phyloP scores from a whole-genome alignment of 2,888 invertebrate genomes.

The Ypsolopha sequella region DNA sequence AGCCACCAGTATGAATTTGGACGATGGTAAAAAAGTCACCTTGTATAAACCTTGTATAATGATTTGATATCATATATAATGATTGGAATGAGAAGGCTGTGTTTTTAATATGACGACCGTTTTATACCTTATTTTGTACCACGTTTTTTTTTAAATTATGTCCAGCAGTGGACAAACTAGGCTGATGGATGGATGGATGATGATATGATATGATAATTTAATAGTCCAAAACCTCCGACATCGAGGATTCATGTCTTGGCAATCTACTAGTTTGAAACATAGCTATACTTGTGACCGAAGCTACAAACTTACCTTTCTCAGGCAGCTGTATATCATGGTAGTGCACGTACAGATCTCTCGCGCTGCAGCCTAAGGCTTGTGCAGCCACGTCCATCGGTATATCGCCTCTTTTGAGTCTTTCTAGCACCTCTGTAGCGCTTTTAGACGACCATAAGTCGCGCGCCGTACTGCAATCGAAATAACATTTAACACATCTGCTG shows the following conservation, averaged over 20 bases:
- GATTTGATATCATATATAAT: neutral
- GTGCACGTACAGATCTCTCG: slow-evolving; percentile 80
- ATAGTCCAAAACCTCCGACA: neutral
- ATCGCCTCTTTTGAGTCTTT: slow-evolving; percentile 79
- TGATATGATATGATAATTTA: neutral
- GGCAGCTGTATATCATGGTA: slow-evolving; percentile 31
- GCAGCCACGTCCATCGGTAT: slow-evolving; percentile 80
- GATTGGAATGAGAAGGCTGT: neutral
- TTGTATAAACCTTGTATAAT: neutral
- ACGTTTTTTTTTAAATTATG: too few species aligned
- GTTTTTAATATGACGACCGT: too few species aligned
- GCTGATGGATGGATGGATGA: too few species aligned
- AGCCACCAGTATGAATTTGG: too few species aligned
- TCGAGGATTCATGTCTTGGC: neutral
- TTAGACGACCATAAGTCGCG: slow-evolving; percentile 85
- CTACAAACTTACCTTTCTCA: slow-evolving; percentile 23
- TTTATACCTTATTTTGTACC: too few species aligned
- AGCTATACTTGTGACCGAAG: neutral
- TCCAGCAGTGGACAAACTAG: too few species aligned
- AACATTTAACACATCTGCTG: too few species aligned
- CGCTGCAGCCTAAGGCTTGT: slow-evolving; percentile 81
- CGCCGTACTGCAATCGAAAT: slow-evolving; percentile 30
- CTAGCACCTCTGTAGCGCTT: slow-evolving; percentile 79
- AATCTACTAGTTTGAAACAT: neutral
- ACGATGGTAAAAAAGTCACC: too few species aligned